Percentiles rank a stretch among this genome's conserved stretches.
Evolutionary conservation across 2,888 invertebrate species (phyloP).

Genomic region (Scrobipalpa costella): DNA sequence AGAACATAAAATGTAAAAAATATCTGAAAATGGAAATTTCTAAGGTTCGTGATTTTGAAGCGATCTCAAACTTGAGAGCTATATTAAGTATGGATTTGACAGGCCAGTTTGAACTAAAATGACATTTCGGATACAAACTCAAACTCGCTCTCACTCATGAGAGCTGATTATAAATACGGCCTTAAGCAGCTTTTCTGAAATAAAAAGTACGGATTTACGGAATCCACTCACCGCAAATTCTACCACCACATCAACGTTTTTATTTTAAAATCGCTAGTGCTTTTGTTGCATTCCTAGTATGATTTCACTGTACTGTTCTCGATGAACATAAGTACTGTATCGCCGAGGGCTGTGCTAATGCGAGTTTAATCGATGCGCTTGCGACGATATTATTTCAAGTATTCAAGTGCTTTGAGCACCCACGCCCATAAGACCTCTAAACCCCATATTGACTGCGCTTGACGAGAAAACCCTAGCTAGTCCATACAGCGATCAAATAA

Average conservation of each 20-base stretch:
- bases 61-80: too few species aligned
- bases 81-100: too few species aligned
- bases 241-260: neutral
- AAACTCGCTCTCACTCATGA: too few species aligned
- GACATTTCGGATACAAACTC: too few species aligned
- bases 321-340: neutral
- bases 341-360: conserved; percentile 18
- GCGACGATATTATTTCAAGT: neutral
- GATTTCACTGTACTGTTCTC: neutral
- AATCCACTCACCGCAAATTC: neutral
- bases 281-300: conserved; percentile 11
- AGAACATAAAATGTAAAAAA: too few species aligned
- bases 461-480: too few species aligned
- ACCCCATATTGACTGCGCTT: neutral
- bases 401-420: neutral
- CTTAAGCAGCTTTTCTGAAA: too few species aligned
- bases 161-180: too few species aligned
- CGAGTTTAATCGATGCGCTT: conserved; percentile 22
- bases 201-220: neutral
- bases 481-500: too few species aligned
- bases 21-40: too few species aligned
- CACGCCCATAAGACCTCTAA: conserved; percentile 5
- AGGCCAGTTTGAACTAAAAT: too few species aligned
- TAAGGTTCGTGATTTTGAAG: too few species aligned
- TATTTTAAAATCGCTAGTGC: neutral